Evolutionary conservation across 2,797 vertebrate genomes (phyloP).

Genomic region (Pagetopsis macropterus): DNA sequence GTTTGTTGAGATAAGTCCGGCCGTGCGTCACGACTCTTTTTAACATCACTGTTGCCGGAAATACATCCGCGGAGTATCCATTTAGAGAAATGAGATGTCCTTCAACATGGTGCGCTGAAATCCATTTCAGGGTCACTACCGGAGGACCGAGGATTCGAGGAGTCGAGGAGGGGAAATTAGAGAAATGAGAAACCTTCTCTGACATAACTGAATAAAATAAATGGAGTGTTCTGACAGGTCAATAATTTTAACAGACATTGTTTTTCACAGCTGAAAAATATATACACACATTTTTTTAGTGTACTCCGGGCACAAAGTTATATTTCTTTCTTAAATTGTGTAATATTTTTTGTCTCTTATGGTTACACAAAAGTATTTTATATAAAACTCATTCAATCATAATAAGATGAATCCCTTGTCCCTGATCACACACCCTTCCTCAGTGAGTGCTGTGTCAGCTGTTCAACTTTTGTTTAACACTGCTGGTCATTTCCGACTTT

Average conservation of each 20-base stretch:
- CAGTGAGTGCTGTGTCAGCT: slow-evolving; percentile 36
- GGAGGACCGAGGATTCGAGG: no score
- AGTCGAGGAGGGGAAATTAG: no score
- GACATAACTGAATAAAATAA: slow-evolving; percentile 16
- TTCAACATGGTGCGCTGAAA: no score
- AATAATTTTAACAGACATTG: slow-evolving; percentile 23
- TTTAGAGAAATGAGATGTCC: no score
- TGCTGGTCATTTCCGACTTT: slow-evolving; percentile 11
- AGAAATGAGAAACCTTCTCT: background rate
- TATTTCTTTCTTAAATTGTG: background rate
- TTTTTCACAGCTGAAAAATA: slow-evolving; percentile 36
- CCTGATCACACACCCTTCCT: slow-evolving; percentile 5
- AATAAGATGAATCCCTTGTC: slow-evolving; percentile 7
- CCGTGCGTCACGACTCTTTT: no score
- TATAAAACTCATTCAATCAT: slow-evolving; percentile 23
- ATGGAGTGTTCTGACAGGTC: slow-evolving; percentile 25
- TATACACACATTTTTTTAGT: background rate
- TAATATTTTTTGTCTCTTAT: background rate
- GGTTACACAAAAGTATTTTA: background rate
- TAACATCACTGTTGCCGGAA: no score
- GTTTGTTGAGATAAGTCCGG: no score
- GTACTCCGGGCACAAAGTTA: background rate
- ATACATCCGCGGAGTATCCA: no score
- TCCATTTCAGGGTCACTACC: no score
- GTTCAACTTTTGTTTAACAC: slow-evolving; percentile 26